Evolutionary conservation across 37 sponge, comb jelly and placozoan species (phyloP).

Genomic region (Hexactinellida sp.): DNA sequence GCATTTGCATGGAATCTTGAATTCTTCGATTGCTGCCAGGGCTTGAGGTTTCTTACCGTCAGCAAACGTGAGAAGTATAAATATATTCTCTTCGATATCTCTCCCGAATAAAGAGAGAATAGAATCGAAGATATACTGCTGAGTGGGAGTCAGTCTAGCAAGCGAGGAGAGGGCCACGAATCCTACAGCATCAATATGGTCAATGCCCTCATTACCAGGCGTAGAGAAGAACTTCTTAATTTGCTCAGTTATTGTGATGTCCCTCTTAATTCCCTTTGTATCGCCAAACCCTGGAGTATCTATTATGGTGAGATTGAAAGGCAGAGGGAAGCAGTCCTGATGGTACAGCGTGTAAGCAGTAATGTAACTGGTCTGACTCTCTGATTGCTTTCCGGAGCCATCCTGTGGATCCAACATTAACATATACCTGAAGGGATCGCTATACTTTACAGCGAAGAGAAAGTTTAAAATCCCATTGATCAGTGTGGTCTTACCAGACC

Average conservation of each 20-base stretch:
- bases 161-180: background rate
- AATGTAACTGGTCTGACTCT: background rate
- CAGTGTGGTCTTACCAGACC: background rate
- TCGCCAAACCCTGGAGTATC: constrained; percentile 16
- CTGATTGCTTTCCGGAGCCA: background rate
- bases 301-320: background rate
- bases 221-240: background rate
- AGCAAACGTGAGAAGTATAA: background rate
- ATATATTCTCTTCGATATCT: background rate
- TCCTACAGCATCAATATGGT: background rate
- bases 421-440: background rate
- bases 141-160: background rate
- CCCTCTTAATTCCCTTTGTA: background rate
- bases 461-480: background rate
- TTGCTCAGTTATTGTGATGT: background rate
- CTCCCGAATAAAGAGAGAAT: constrained; percentile 3
- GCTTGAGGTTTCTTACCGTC: background rate
- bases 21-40: constrained; percentile 6
- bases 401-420: background rate
- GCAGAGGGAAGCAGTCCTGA: background rate
- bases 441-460: background rate
- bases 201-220: background rate
- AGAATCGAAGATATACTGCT: background rate
- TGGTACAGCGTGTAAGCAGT: background rate
- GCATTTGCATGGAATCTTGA: background rate